Evolutionary conservation across 2,888 invertebrate genomes (phyloP).

Genomic region (Leptinotarsa juncta): DNA sequence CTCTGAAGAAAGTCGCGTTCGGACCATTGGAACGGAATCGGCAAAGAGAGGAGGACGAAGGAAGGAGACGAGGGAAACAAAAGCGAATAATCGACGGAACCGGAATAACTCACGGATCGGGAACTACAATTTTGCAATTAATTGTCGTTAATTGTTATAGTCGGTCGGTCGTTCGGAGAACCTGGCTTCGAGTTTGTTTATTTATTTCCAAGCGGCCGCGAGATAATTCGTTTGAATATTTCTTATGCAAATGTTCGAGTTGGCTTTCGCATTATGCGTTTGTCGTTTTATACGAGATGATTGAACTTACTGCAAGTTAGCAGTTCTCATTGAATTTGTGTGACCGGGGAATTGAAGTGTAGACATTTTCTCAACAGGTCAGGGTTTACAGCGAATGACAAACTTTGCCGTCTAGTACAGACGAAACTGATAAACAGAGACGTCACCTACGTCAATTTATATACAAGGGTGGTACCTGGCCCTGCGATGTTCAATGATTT

Average conservation of each 20-base stretch:
- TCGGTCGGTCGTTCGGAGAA: constrained; percentile 6
- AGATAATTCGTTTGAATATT: constrained; percentile 12
- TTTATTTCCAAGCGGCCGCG: not conserved
- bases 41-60: not conserved
- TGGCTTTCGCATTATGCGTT: constrained; percentile 11
- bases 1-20: constrained; percentile 14
- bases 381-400: not conserved
- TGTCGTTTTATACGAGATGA: constrained; percentile 15
- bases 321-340: not conserved
- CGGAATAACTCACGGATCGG: constrained; percentile 14
- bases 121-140: constrained; percentile 13
- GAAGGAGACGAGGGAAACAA: constrained; percentile 6
- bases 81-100: constrained; percentile 21
- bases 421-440: not conserved
- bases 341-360: not conserved
- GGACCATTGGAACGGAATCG: constrained; percentile 17
- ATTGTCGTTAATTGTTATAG: constrained; percentile 7
- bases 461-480: too few relatives aligned
- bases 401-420: not conserved
- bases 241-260: constrained; percentile 24
- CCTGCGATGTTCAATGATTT: too few relatives aligned
- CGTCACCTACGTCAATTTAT: too few relatives aligned
- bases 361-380: not conserved
- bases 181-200: not conserved
- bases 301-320: constrained; percentile 3